A percentile compares a stretch with the other conserved stretches of the same genome.
phyloP scores from a whole-genome alignment of 2,888 invertebrate species.

The Yponomeuta plumbellus region DNA sequence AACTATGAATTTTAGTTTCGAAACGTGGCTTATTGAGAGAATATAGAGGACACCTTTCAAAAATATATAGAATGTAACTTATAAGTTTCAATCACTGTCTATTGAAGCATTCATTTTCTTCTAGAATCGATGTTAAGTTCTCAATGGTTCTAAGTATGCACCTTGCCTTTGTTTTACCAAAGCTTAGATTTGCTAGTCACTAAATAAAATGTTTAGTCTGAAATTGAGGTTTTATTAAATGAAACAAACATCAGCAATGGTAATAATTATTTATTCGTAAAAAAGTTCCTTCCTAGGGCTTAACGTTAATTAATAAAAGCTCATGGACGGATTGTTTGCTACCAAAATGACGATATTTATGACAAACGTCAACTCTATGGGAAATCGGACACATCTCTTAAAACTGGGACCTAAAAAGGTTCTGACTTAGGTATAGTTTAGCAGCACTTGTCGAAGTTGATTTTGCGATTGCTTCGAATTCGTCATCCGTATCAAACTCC shows the following conservation, averaged over 20 bases:
- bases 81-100: no score
- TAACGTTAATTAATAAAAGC: constrained; percentile 8
- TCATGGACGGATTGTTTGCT: constrained; percentile 4
- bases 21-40: no score
- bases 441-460: not conserved
- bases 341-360: not conserved
- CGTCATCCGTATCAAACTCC: constrained; percentile 11
- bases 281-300: constrained; percentile 18
- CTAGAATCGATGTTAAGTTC: no score
- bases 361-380: not conserved
- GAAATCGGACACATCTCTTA: not conserved
- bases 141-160: no score
- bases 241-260: constrained; percentile 4
- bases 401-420: not conserved
- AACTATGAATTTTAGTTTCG: no score
- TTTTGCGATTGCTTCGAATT: not conserved
- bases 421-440: no score
- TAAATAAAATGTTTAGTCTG: not conserved
- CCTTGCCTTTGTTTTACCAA: no score
- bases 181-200: not conserved
- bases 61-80: no score
- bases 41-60: no score
- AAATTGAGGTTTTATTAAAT: not conserved
- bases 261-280: constrained; percentile 19
- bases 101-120: no score